Base-by-base conservation (phyloP, 2,797 vertebrate genomes). In the Coranthus polyacanthus region DNA sequence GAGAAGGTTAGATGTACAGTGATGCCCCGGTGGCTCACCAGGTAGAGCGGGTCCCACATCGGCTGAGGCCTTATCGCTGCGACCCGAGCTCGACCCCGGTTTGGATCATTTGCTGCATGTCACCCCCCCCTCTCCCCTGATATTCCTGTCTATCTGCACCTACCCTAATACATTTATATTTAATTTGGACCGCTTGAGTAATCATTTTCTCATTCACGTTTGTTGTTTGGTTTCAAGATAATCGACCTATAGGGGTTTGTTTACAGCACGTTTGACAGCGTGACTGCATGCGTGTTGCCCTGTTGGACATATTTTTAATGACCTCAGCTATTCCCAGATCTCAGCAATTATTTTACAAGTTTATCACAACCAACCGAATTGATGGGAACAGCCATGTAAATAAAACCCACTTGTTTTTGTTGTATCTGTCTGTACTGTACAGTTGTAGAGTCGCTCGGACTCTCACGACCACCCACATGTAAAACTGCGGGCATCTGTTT, bases 251-350 rank as follows among this genome's bases (percentile, higher is more conserved):
- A 17, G 26, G 47, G 49, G 10, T 15, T 53, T n/a, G 34, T 38
- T 37, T 20, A 38, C 50, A 6, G 21, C 6, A 15, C 3, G 12
- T 38, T 12, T 38, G 37, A 38, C 22, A 24, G 22, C 5, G 22
- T 24, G 22, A 24, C 22, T 24, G 3, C 22, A 5, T 24, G 3
- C 5, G 12, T 15, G 37, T 21, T 6, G 53, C 53, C 39, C 53
- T 43, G 53, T 39, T 43, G 53, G 53, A 56, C 53, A 56, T 20
- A 39, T 43, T 56, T 24, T 56, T 56, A 56, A 56, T 56, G 53
- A 56, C 42, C 42, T 43, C 22, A 17, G 53, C 38, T 4, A 15
- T 34, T 54, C 36, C 36, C 20, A n/a, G 12, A 16, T 16, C 10
- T 13, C 20, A 7, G 6, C 51, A 22, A 2, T 42, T 42, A 24